A percentile compares a stretch with the other conserved stretches of the same genome.
Evolutionary conservation across 1,140 invertebrate species (phyloP).

Genomic region (Paralvinella palmiformis): DNA sequence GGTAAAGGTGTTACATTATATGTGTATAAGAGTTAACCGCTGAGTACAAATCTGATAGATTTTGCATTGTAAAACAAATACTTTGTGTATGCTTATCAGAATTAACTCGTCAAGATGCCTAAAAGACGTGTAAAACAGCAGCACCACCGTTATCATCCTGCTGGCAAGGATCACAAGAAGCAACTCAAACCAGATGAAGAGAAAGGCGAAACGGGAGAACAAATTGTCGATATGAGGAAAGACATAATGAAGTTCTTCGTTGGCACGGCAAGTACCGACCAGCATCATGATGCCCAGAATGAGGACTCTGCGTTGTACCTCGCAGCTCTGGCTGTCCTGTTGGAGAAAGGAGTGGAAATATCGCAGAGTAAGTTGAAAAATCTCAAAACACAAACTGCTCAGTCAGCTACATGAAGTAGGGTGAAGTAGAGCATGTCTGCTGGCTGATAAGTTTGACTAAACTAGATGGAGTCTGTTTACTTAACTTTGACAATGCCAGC

Average conservation of each 20-base stretch:
- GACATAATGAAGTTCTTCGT: constrained; percentile 13
- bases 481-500: neutral
- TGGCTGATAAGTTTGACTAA: neutral
- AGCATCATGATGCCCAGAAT: constrained; percentile 40
- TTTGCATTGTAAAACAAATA: no score
- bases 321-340: constrained; percentile 34
- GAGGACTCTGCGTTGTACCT: constrained; percentile 37
- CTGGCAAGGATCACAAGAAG: no score
- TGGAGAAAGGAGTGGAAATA: constrained; percentile 39
- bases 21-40: no score
- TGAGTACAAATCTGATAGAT: no score
- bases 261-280: constrained; percentile 13
- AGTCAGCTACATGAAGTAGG: neutral
- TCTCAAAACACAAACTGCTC: neutral
- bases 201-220: no score
- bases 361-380: constrained; percentile 35
- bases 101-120: no score
- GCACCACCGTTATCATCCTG: no score
- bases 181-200: no score
- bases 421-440: neutral
- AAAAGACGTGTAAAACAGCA: no score
- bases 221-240: neutral
- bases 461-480: neutral
- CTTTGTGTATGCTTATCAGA: no score
- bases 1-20: no score